These are phyloP conservation scores for Siniperca knerii DNA, from an alignment of 2,113 vertebrate species.

Conservation along the genomic window DNA sequence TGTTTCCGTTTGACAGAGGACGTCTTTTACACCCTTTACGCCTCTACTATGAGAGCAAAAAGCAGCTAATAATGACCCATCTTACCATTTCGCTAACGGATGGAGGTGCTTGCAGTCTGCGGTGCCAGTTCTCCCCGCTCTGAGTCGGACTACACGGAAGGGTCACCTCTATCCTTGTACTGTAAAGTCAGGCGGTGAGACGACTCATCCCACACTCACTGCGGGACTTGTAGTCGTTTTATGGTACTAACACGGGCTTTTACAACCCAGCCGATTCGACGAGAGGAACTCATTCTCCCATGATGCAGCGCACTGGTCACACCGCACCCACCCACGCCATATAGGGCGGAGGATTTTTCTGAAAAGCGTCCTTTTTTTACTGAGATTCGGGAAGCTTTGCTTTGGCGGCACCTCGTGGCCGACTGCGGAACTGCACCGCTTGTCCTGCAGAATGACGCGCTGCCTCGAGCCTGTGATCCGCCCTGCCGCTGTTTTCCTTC, in stretches of 20 bases:
- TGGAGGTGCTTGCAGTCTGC: not conserved
- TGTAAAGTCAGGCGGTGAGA: constrained; percentile 53
- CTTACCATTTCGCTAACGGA: constrained; percentile 75
- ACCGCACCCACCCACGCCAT: constrained; percentile 52
- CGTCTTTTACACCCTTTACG: fast-evolving
- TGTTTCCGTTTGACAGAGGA: fast-evolving
- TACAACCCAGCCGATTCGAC: fast-evolving
- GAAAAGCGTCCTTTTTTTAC: constrained; percentile 19
- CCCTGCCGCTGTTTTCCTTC: not conserved
- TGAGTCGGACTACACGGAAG: constrained; percentile 49
- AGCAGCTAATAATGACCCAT: not conserved
- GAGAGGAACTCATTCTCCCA: constrained; percentile 68
- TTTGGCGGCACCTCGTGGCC: constrained; percentile 29
- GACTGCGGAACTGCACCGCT: not conserved
- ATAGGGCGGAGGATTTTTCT: constrained; percentile 49
- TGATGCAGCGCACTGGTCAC: constrained; percentile 33
- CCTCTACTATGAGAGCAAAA: not conserved
- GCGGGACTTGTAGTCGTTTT: constrained; percentile 77
- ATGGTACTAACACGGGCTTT: fast-evolving
- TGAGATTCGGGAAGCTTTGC: fast-evolving
- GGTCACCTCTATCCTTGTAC: constrained; percentile 77
- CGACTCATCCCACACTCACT: fast-evolving
- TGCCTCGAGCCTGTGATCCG: not conserved
- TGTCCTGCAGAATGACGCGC: not conserved
- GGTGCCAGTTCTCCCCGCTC: constrained; percentile 30